phyloP scores from a whole-genome alignment of 2,888 invertebrate species.

The Polydrusus cervinus region DNA sequence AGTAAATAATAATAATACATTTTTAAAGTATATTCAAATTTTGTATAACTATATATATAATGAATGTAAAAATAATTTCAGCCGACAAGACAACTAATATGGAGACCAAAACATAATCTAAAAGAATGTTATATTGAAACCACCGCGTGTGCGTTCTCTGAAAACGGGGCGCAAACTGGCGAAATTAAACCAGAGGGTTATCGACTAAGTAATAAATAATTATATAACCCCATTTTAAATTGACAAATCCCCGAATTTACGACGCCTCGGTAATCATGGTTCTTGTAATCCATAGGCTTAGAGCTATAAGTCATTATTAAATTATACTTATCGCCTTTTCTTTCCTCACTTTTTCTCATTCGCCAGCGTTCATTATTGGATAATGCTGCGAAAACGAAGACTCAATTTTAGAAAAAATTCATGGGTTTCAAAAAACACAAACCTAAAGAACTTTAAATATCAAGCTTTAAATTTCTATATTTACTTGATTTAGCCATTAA shows the following conservation, averaged over 20 bases:
- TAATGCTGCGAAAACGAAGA: slow-evolving; percentile 34
- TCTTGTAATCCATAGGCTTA: slow-evolving; percentile 66
- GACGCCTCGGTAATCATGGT: slow-evolving; percentile 64
- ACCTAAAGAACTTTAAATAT: neutral
- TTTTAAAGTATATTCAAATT: no score
- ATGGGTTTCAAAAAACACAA: neutral
- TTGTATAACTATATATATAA: no score
- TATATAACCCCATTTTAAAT: slow-evolving; percentile 66
- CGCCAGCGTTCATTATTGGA: slow-evolving; percentile 40
- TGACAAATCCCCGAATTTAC: slow-evolving; percentile 67
- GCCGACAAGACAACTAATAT: neutral
- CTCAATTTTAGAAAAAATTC: slow-evolving; percentile 45
- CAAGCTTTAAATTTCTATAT: no score
- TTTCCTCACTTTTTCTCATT: slow-evolving; percentile 59
- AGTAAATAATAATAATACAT: no score
- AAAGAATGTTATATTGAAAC: slow-evolving; percentile 26
- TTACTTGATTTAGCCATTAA: no score
- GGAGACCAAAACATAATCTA: slow-evolving; percentile 17
- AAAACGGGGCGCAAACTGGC: slow-evolving; percentile 36
- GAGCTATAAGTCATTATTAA: slow-evolving; percentile 66
- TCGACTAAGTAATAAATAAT: slow-evolving; percentile 64
- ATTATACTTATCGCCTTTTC: slow-evolving; percentile 64
- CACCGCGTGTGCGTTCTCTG: slow-evolving; percentile 35
- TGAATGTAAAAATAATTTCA: no score
- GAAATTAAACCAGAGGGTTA: slow-evolving; percentile 57